Evolutionary conservation across 2,797 vertebrate species (phyloP), one percentile per base, ranked within the genome.

Genomic region (Aeoliscus strigatus): DNA sequence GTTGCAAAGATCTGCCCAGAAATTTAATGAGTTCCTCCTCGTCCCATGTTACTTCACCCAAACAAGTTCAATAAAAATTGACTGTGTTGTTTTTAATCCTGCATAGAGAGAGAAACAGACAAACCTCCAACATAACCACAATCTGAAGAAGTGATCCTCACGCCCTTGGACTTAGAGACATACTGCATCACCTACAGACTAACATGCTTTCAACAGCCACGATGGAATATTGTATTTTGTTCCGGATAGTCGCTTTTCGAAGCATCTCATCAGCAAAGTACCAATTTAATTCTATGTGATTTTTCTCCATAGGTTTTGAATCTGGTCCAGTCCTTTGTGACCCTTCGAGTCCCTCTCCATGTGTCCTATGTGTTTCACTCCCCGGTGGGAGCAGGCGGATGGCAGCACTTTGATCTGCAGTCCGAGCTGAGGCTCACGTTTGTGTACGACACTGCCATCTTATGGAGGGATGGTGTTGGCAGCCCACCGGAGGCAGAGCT

Each of bases 381-480:
- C 0, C 94, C 95, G 0, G 93, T 91, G 49, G 94, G 92, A 0
- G 74, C 79, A 0, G 94, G 94, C 5, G 94, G 94, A 26, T 98
- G 95, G 95, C 94, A 97, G 77, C 95, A 98, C 75, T 97, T 98
- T 29, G 95, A 98, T 69, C 68, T 97, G 14, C 92, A 94, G 74
- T 94, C 95, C 0, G 95, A 97, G 82, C 89, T 98, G 1, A 88
- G 91, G 9, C 88, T 98, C 15, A 98, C 94, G 10, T 98, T 98
- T 3, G 94, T 97, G 75, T 98, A 98, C 38, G 94, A 98, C 86
- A 98, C 95, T 62, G 94, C 95, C 91, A 96, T 97, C 89, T 87
- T 98, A 77, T 98, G 95, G 95, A 88, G 79, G 51, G 94, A 96
- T 1, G 95, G 95, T 0, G 88, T 98, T 0, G 92, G 93, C 0